Evolutionary conservation across 2,113 vertebrate genomes (phyloP).

Genomic region (Prionailurus bengalensis): DNA sequence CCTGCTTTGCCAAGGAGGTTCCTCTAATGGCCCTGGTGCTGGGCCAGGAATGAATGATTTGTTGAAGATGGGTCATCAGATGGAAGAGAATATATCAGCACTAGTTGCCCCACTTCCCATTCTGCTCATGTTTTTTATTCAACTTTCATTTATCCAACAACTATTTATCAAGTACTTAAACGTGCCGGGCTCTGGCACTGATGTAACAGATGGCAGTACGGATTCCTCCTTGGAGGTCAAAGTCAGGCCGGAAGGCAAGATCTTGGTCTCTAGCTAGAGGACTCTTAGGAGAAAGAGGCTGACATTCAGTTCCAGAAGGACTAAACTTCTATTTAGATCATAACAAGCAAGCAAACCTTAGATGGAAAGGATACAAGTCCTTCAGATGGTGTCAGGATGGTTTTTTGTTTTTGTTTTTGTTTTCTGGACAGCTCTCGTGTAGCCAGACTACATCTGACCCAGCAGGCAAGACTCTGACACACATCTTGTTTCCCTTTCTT

Average conservation of each 20-base stretch:
- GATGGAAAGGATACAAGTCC: not conserved
- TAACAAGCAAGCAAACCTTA: not conserved
- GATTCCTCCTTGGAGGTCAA: not conserved
- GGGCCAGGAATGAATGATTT: not conserved
- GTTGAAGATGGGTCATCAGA: not conserved
- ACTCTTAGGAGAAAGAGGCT: not conserved
- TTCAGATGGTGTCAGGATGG: not conserved
- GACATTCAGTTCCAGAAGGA: not conserved
- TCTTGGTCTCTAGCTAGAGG: not conserved
- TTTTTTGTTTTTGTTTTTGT: not conserved
- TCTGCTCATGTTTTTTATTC: conserved; percentile 12
- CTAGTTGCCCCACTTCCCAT: not conserved
- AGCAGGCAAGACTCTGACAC: not conserved
- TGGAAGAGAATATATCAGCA: not conserved
- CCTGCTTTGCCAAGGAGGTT: not conserved
- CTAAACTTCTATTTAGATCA: not conserved
- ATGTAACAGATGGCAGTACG: not conserved
- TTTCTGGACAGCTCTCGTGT: not conserved
- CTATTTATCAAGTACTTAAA: not conserved
- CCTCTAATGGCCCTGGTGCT: too few relatives aligned
- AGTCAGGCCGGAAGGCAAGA: not conserved
- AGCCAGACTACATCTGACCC: too few relatives aligned
- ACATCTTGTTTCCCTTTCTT: not conserved
- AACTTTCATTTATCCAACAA: not conserved
- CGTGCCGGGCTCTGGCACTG: not conserved